Percentiles rank a stretch among this genome's conserved stretches.
These are phyloP conservation scores for Aphidius colemani DNA, from an alignment of 2,888 invertebrate genomes.

Conservation along the genomic window DNA sequence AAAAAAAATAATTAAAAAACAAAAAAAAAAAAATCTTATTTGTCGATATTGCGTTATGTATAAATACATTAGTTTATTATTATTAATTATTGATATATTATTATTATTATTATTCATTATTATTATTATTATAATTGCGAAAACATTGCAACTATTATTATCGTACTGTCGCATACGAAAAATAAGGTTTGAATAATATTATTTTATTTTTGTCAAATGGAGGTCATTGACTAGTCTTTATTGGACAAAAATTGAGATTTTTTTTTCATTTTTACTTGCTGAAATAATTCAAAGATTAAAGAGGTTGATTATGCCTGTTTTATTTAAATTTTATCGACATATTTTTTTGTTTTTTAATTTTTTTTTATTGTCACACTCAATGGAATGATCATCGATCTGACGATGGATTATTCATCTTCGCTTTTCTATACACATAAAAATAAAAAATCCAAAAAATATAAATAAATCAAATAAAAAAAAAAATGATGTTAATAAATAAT, in stretches of 20 bases:
- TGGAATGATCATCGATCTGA: conserved; percentile 22
- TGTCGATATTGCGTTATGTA: conserved; percentile 49
- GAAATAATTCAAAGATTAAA: conserved; percentile 42
- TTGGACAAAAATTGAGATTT: conserved; percentile 55
- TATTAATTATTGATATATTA: conserved; percentile 40
- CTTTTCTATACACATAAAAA: not conserved
- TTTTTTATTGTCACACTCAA: conserved; percentile 31
- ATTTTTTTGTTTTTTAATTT: conserved; percentile 17
- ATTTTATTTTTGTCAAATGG: conserved; percentile 40
- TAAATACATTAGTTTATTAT: conserved; percentile 44
- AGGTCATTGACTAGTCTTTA: conserved; percentile 57
- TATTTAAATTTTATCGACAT: conserved; percentile 26
- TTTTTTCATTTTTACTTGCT: conserved; percentile 41
- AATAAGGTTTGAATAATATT: conserved; percentile 42
- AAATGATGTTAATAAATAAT: not conserved
- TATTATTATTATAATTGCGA: conserved; percentile 27
- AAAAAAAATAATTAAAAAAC: conserved; percentile 19
- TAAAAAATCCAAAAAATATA: not conserved
- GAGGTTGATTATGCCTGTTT: conserved; percentile 40
- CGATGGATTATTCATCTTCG: conserved; percentile 19
- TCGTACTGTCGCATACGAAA: conserved; percentile 42
- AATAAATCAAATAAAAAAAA: conserved; percentile 6
- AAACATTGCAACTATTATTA: conserved; percentile 36
- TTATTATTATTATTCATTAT: conserved; percentile 38
- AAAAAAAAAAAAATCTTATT: conserved; percentile 41